These are phyloP conservation scores for Amblyjoppa proteus DNA, from an alignment of 2,888 invertebrate species.

Conservation along the genomic window DNA sequence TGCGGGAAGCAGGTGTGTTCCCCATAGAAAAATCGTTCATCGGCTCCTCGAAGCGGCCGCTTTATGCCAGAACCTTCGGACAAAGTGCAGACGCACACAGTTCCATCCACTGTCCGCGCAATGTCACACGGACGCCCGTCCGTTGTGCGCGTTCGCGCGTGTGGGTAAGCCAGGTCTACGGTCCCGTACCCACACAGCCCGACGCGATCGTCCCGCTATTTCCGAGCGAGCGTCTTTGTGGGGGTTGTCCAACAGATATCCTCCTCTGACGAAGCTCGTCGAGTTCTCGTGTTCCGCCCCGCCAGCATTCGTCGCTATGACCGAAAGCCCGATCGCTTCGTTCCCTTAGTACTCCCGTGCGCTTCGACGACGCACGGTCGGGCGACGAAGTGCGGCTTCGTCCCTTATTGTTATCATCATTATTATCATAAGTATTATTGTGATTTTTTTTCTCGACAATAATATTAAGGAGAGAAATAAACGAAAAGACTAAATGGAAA, in stretches of 20 bases:
- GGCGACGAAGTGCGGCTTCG: background rate
- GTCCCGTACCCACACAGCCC: constrained; percentile 47
- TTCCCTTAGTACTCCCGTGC: constrained; percentile 57
- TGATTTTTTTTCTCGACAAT: background rate
- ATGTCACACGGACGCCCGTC: background rate
- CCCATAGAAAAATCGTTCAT: constrained; percentile 47
- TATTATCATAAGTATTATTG: background rate
- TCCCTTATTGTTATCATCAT: too few species aligned
- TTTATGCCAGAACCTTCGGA: constrained; percentile 59
- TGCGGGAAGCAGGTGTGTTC: constrained; percentile 59
- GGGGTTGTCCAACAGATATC: constrained; percentile 73
- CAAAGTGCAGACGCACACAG: constrained; percentile 59
- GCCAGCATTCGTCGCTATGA: constrained; percentile 65
- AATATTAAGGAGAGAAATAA: background rate
- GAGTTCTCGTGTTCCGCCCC: constrained; percentile 71
- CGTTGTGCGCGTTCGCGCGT: constrained; percentile 9
- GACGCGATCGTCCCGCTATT: constrained; percentile 62
- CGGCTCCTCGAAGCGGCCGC: constrained; percentile 47
- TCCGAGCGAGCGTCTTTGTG: constrained; percentile 72
- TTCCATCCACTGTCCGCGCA: constrained; percentile 6
- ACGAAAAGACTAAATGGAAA: background rate
- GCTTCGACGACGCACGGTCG: constrained; percentile 40
- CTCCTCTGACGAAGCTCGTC: constrained; percentile 71
- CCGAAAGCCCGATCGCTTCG: constrained; percentile 38
- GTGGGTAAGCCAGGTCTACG: constrained; percentile 61